A percentile compares a stretch with the other conserved stretches of the same genome.
Conservation (phyloP, 2,113 vertebrate genomes). For the Python bivittatus region DNA sequence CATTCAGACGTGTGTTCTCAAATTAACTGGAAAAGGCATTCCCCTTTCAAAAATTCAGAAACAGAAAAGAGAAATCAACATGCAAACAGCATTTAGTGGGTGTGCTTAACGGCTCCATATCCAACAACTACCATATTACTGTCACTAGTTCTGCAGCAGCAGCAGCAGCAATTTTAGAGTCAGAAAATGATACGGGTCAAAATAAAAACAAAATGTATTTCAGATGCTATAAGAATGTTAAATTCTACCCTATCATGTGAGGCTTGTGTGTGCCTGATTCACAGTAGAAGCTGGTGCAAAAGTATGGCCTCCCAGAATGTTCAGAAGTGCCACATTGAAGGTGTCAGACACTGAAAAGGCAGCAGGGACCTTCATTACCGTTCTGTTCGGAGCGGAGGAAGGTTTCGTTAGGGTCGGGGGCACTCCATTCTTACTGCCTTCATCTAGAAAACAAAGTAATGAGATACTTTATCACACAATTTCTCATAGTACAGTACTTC, state of each 20-base stretch:
- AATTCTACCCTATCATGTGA: background rate
- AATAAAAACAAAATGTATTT: background rate
- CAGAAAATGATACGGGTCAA: background rate
- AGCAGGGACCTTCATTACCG: constrained; percentile 49
- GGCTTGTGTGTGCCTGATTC: background rate
- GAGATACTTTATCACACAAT: background rate
- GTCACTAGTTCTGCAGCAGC: background rate
- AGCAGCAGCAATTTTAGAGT: background rate
- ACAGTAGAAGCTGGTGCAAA: background rate
- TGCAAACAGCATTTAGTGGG: background rate
- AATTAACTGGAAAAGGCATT: background rate
- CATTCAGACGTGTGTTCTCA: background rate
- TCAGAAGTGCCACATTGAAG: background rate
- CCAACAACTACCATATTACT: background rate
- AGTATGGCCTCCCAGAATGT: background rate
- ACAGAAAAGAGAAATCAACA: background rate
- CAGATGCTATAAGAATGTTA: background rate
- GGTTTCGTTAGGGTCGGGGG: background rate
- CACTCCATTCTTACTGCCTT: constrained; percentile 42
- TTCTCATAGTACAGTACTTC: background rate
- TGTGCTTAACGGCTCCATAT: background rate
- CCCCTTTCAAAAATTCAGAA: background rate
- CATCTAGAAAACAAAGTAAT: constrained; percentile 53
- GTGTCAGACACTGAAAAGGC: constrained; percentile 8
- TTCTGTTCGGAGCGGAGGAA: constrained; percentile 28